phyloP scores from a whole-genome alignment of 2,888 invertebrate genomes.

The Nomada goodeniana region DNA sequence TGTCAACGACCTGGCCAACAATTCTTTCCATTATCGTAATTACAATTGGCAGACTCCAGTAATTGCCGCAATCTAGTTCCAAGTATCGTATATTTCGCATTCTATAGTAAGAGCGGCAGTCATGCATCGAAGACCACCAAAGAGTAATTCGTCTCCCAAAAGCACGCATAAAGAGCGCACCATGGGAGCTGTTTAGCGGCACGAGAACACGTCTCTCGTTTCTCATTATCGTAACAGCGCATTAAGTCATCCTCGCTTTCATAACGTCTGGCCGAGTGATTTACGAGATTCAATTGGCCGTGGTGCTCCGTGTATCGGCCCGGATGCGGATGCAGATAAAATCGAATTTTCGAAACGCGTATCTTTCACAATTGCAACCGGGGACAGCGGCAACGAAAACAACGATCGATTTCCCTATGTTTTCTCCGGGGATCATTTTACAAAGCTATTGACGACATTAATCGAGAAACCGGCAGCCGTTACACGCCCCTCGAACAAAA shows the following conservation, averaged over 20 bases:
- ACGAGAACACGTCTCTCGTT: conserved; percentile 33
- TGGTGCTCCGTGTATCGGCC: conserved; percentile 8
- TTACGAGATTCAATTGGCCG: conserved; percentile 52
- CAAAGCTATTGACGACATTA: no score
- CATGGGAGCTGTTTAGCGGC: conserved; percentile 18
- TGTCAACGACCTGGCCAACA: no score
- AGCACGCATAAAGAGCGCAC: not conserved
- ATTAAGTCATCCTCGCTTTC: conserved; percentile 50
- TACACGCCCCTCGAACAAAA: no score
- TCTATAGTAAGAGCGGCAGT: no score
- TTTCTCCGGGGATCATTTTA: no score
- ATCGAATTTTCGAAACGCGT: conserved; percentile 51
- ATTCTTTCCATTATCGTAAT: no score
- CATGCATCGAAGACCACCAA: not conserved
- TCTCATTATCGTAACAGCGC: conserved; percentile 46
- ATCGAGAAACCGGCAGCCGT: no score
- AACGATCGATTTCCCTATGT: conserved; percentile 4
- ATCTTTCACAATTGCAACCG: conserved; percentile 23
- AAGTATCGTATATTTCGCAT: no score
- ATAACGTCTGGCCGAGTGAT: conserved; percentile 48
- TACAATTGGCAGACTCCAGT: no score
- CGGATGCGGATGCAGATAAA: conserved; percentile 22
- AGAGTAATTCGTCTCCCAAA: conserved; percentile 7
- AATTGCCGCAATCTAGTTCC: no score
- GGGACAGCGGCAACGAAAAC: conserved; percentile 2